These are phyloP conservation scores for Leptodirus hochenwartii DNA, from an alignment of 2,888 invertebrate genomes.

Conservation along the genomic window DNA sequence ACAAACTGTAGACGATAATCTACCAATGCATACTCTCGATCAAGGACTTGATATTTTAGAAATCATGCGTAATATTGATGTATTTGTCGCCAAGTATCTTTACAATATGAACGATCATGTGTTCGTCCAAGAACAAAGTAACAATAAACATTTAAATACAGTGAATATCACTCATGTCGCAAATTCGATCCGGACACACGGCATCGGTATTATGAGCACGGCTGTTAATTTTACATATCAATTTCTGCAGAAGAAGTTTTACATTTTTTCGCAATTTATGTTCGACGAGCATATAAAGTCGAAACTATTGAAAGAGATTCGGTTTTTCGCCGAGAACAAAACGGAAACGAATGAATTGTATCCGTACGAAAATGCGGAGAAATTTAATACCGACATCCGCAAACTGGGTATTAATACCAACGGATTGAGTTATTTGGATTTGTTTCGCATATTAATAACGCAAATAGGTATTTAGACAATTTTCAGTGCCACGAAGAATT, in stretches of 20 bases:
- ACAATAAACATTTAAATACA: constrained; percentile 86
- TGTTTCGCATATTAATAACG: constrained; percentile 79
- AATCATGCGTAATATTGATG: constrained; percentile 91
- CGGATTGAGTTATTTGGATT: constrained; percentile 78
- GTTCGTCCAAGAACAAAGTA: constrained; percentile 81
- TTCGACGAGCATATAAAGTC: constrained; percentile 97
- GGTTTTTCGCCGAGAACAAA: constrained; percentile 62
- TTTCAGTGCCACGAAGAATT: not conserved
- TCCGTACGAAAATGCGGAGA: constrained; percentile 81
- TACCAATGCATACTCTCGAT: constrained; percentile 92
- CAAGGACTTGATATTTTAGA: constrained; percentile 94
- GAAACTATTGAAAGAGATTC: constrained; percentile 71
- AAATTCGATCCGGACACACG: constrained; percentile 92
- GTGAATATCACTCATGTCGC: constrained; percentile 91
- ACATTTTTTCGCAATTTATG: constrained; percentile 89
- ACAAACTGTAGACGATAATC: constrained; percentile 71
- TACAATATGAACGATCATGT: constrained; percentile 95
- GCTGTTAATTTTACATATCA: constrained; percentile 88
- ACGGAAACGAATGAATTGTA: constrained; percentile 47
- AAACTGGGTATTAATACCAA: constrained; percentile 68
- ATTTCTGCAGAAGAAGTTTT: constrained; percentile 82
- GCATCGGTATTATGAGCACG: constrained; percentile 90
- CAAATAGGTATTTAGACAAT: constrained; percentile 53
- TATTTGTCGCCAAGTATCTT: constrained; percentile 82
- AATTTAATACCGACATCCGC: constrained; percentile 80